Evolutionary conservation across 1,140 invertebrate species (phyloP).

Genomic region (Thalassaphorura encarpata): DNA sequence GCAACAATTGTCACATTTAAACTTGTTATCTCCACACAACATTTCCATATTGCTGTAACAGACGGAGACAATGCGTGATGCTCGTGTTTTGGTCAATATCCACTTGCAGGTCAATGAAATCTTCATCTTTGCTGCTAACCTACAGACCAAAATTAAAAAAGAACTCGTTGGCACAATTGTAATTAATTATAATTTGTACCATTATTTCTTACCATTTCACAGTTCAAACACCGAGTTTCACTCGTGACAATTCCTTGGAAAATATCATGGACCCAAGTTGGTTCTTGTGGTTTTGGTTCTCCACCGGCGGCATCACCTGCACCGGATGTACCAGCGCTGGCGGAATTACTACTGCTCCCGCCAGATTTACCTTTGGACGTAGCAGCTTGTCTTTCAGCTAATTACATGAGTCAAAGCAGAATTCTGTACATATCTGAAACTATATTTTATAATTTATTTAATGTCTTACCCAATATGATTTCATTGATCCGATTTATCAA

Average conservation of each 20-base stretch:
- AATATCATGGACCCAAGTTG: constrained; percentile 99
- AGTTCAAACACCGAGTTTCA: constrained; percentile 97
- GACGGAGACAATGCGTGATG: constrained; percentile 92
- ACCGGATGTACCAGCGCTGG: not conserved
- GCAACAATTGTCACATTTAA: constrained; percentile 98
- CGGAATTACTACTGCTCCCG: constrained; percentile 18
- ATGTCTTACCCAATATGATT: constrained; percentile 69
- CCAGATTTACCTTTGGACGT: constrained; percentile 34
- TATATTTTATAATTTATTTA: too few relatives aligned
- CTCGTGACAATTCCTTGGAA: constrained; percentile 99
- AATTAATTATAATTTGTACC: too few relatives aligned
- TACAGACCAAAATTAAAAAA: constrained; percentile 32
- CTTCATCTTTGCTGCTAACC: constrained; percentile 96
- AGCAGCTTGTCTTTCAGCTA: constrained; percentile 65
- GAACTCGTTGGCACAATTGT: not conserved
- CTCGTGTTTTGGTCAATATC: constrained; percentile 99
- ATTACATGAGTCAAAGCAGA: constrained; percentile 34
- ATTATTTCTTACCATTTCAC: constrained; percentile 72
- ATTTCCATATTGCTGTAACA: constrained; percentile 99
- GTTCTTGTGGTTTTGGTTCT: constrained; percentile 56
- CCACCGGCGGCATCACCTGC: constrained; percentile 1
- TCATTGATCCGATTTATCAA: constrained; percentile 94
- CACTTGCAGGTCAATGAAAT: constrained; percentile 97
- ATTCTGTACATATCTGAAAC: not conserved
- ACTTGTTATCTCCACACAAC: constrained; percentile 98